A percentile compares a stretch with the other conserved stretches of the same genome.
Evolutionary conservation across 2,888 invertebrate species (phyloP).

Genomic region (Ichneumon xanthorius): DNA sequence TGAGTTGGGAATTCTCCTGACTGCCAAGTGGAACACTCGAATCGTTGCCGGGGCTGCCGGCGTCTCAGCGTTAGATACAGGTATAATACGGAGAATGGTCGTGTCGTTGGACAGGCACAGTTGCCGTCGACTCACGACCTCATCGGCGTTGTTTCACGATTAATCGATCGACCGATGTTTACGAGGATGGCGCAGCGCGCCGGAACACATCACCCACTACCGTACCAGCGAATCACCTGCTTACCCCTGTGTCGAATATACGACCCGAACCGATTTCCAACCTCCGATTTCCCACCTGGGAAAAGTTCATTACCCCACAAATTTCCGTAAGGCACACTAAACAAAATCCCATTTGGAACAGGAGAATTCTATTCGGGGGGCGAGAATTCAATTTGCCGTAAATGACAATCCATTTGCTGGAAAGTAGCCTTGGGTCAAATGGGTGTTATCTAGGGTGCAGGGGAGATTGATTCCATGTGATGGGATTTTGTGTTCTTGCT

Average conservation of each 20-base stretch:
- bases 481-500: not conserved
- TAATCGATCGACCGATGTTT: constrained; percentile 42
- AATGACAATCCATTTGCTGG: no score
- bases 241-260: not conserved
- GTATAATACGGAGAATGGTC: constrained; percentile 19
- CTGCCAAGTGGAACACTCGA: constrained; percentile 57
- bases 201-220: not conserved
- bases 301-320: constrained; percentile 6
- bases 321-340: not conserved
- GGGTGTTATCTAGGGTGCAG: no score
- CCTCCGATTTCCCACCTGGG: not conserved
- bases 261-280: not conserved
- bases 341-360: no score
- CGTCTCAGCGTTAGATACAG: constrained; percentile 17
- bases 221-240: constrained; percentile 7
- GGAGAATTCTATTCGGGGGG: not conserved
- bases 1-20: constrained; percentile 47
- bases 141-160: constrained; percentile 29
- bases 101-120: constrained; percentile 17
- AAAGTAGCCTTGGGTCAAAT: no score
- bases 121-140: constrained; percentile 21
- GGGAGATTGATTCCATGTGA: not conserved
- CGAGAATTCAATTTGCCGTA: no score
- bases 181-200: not conserved
- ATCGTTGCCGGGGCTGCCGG: constrained; percentile 36